These are phyloP conservation scores for Cephus runcator DNA, from an alignment of 2,888 invertebrate species.

Conservation along the genomic window DNA sequence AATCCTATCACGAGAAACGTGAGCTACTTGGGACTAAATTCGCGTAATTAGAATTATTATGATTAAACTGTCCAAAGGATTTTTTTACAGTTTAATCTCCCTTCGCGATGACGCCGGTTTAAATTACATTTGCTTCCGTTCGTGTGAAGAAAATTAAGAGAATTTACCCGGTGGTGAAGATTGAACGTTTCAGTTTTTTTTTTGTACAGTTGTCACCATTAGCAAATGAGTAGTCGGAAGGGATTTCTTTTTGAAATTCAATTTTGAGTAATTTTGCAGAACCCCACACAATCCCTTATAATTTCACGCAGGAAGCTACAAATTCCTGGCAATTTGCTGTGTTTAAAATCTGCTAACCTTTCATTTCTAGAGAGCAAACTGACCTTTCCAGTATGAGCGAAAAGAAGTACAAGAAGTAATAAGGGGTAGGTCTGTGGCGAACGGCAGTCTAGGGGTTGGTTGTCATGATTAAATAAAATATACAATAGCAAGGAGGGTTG, in stretches of 20 bases:
- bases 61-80: conserved; percentile 42
- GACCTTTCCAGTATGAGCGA: not conserved
- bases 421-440: no score
- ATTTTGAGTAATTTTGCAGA: not conserved
- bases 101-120: conserved; percentile 22
- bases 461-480: not conserved
- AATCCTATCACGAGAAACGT: not conserved
- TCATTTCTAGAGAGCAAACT: not conserved
- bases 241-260: not conserved
- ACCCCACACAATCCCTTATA: not conserved
- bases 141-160: conserved; percentile 17
- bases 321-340: not conserved
- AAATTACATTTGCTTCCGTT: conserved; percentile 20
- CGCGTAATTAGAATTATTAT: conserved; percentile 50
- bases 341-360: not conserved
- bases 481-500: not conserved
- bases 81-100: conserved; percentile 34
- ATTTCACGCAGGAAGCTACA: not conserved
- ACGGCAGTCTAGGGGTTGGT: not conserved
- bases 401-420: not conserved
- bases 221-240: not conserved
- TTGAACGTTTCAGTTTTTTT: not conserved
- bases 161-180: not conserved
- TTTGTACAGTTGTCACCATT: not conserved
- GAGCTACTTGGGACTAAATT: not conserved